A percentile compares a stretch with the other conserved stretches of the same genome.
Conservation (phyloP, 2,797 vertebrate genomes). For the Cossypha caffra region DNA sequence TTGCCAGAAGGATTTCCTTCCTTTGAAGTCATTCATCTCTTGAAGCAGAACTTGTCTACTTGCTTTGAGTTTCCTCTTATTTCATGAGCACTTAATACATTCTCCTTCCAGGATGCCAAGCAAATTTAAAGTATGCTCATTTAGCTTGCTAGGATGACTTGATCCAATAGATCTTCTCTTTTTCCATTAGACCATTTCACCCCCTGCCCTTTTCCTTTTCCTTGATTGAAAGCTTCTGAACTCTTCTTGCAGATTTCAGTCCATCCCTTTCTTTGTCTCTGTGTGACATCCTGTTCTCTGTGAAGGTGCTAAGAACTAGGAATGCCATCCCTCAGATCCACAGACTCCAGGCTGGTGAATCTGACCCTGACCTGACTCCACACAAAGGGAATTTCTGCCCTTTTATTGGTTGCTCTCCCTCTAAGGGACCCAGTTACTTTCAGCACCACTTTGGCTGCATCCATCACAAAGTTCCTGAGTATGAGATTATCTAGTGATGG, state of each 20-base stretch:
- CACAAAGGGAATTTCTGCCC: background rate
- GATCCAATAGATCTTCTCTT: background rate
- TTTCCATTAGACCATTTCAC: background rate
- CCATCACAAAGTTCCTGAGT: background rate
- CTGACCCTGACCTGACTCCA: background rate
- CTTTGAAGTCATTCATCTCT: background rate
- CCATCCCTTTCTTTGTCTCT: background rate
- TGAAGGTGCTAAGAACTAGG: background rate
- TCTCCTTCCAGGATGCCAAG: background rate
- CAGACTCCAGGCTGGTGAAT: background rate
- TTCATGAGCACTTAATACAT: background rate
- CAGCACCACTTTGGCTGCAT: background rate
- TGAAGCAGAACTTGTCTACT: background rate
- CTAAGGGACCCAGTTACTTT: background rate
- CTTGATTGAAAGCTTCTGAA: background rate
- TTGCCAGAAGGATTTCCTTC: background rate
- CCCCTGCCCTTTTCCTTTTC: background rate
- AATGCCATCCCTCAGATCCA: background rate
- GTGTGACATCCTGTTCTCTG: background rate
- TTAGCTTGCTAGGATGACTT: background rate
- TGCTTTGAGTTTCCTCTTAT: background rate
- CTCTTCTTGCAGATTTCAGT: background rate
- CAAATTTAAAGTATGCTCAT: background rate
- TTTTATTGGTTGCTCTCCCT: background rate
- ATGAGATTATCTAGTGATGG: background rate